phyloP scores from a whole-genome alignment of 2,113 vertebrate species.

The Suncus etruscus region DNA sequence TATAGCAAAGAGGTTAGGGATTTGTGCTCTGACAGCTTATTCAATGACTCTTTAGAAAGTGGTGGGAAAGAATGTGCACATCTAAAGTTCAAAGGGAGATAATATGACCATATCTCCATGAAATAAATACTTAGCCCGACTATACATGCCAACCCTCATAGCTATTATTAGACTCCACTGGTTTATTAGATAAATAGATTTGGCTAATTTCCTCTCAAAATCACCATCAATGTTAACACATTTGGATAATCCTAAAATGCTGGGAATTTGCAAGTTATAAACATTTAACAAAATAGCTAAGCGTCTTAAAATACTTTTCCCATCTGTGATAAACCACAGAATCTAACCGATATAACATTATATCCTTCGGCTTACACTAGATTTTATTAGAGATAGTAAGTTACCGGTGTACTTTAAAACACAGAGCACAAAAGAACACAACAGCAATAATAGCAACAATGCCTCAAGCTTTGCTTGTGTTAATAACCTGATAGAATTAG shows the following conservation, averaged over 20 bases:
- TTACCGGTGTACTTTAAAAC: slow-evolving; percentile 24
- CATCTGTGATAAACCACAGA: slow-evolving; percentile 82
- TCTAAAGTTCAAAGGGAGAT: slow-evolving; percentile 69
- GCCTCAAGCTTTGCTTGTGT: slow-evolving; percentile 5
- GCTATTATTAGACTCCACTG: slow-evolving; percentile 72
- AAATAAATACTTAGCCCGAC: slow-evolving; percentile 65
- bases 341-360: slow-evolving; percentile 72
- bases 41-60: slow-evolving; percentile 82
- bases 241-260: slow-evolving; percentile 79
- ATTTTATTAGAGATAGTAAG: slow-evolving; percentile 78
- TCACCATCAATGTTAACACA: slow-evolving; percentile 82
- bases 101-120: slow-evolving; percentile 56
- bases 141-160: slow-evolving; percentile 50
- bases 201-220: slow-evolving; percentile 82
- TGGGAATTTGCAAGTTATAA: slow-evolving; percentile 82
- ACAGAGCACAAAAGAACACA: neutral
- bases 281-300: slow-evolving; percentile 83
- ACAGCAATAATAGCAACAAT: neutral
- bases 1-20: slow-evolving; percentile 70
- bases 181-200: slow-evolving; percentile 79
- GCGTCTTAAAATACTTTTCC: slow-evolving; percentile 84
- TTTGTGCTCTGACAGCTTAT: slow-evolving; percentile 80
- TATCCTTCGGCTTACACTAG: slow-evolving; percentile 53
- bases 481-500: slow-evolving; percentile 27
- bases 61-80: slow-evolving; percentile 80